Evolutionary conservation across 2,113 vertebrate genomes (phyloP), one percentile per base, ranked within the genome.

Genomic region (Recurvirostra avosetta): DNA sequence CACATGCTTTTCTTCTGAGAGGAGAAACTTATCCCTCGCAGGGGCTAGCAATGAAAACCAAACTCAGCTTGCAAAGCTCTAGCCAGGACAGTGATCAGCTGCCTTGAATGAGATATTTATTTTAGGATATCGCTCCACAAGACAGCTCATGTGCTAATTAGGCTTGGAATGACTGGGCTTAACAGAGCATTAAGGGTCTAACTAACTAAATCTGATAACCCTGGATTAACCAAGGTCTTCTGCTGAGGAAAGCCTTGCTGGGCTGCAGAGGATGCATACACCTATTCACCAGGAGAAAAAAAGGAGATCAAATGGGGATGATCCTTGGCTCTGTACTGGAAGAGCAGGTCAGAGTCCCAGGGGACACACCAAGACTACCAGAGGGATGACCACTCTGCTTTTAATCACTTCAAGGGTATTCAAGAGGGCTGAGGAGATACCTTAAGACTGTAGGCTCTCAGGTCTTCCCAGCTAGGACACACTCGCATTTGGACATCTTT

Each of bases 171-270:
- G 90, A 90, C 75, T 74, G 63, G 63, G 86, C 82, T 96, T 88
- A 95, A 96, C 85, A 83, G 38, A 76, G 90, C 79, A 86, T 94
- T 97, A 95, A 86, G 71, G 47, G 78, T 93, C 91, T 94, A 90
- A 88, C 74, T 79, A 88, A 90, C 71, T 92, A 94, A 95, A 94
- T 92, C 93, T 94, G 74, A 93, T 96, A 96, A 96, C 92, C 38
- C 88, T 88, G 79, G 93, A 95, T 96, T 94, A 96, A 90, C 92
- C 26, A 73, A 82, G 88, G 88, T 79, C 78, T 88, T 90, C 90
- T 93, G 45, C n/a, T 83, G 36, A 83, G 68, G 67, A 83, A 88
- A 72, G 68, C 72, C 79, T 52, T 63, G 20, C n/a, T 79, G 23
- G 50, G 40, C 67, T 75, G 58, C 43, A 59, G 32, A 36, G 43